Conservation (phyloP, 2,113 vertebrate species). For the Macrotus californicus region DNA sequence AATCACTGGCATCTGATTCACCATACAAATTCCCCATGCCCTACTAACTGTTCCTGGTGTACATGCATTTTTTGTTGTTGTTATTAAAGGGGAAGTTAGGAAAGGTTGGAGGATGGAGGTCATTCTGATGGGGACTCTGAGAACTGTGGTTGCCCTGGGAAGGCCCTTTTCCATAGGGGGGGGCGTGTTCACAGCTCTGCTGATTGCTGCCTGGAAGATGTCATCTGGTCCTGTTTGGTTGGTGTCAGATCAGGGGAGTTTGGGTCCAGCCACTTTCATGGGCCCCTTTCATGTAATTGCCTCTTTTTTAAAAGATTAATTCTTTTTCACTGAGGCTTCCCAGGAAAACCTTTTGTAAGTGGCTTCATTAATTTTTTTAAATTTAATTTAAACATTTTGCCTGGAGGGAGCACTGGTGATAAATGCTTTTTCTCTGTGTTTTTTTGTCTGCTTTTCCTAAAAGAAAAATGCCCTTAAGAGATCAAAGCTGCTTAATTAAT, state of each 20-base stretch:
- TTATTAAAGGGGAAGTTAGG: conserved; percentile 20
- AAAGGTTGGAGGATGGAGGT: conserved; percentile 3
- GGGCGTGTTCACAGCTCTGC: background rate
- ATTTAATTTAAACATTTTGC: conserved; percentile 9
- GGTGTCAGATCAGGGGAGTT: background rate
- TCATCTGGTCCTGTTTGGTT: background rate
- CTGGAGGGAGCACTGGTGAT: conserved; percentile 22
- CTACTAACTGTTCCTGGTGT: background rate
- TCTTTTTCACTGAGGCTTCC: background rate
- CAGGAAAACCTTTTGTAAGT: conserved; percentile 41
- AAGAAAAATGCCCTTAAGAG: conserved; percentile 42
- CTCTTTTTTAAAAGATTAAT: conserved; percentile 13
- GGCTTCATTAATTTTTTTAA: conserved; percentile 36
- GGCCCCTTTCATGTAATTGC: background rate
- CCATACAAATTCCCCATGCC: background rate
- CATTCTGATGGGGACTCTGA: conserved; percentile 21
- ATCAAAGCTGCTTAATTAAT: conserved; percentile 60
- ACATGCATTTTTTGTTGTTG: background rate
- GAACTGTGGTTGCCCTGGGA: background rate
- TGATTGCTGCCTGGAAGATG: conserved; percentile 28
- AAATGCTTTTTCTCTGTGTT: background rate
- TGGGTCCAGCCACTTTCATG: background rate
- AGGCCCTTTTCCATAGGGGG: background rate
- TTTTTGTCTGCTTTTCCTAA: background rate
- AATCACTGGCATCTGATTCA: background rate